Conservation (phyloP, 2,888 invertebrate species). For the Coenonympha glycerion region DNA sequence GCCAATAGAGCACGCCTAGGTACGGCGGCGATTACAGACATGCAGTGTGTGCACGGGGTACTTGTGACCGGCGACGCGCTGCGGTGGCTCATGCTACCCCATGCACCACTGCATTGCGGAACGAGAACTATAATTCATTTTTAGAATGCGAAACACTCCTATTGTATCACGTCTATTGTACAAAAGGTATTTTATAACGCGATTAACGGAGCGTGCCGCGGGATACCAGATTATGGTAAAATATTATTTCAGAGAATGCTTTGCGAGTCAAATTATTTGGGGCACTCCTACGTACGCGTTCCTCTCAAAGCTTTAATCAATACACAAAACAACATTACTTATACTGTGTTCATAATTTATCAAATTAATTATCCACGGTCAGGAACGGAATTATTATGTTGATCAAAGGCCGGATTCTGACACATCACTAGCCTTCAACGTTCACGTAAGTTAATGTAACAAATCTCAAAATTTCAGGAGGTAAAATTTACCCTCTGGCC, state of each 20-base stretch:
- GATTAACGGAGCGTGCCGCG: conserved; percentile 52
- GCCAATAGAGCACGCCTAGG: conserved; percentile 11
- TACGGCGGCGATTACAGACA: conserved; percentile 7
- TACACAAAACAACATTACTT: neutral
- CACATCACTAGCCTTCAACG: too few relatives aligned
- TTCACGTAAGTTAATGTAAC: too few relatives aligned
- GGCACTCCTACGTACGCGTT: neutral
- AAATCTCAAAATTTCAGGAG: too few relatives aligned
- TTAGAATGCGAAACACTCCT: conserved; percentile 61
- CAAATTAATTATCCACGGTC: too few relatives aligned
- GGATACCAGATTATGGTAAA: conserved; percentile 33
- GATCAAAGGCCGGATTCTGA: too few relatives aligned
- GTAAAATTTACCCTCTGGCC: neutral
- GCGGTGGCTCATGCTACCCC: conserved; percentile 45
- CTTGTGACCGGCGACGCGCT: conserved; percentile 18
- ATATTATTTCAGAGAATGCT: conserved; percentile 16
- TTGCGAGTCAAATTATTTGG: conserved; percentile 11
- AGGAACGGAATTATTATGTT: too few relatives aligned
- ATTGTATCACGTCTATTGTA: conserved; percentile 59
- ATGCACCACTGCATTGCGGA: conserved; percentile 72
- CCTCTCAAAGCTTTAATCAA: neutral
- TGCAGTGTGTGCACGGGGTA: neutral
- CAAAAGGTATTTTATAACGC: conserved; percentile 53
- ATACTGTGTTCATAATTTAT: neutral
- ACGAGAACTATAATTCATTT: conserved; percentile 67